Conservation (phyloP, 2,113 vertebrate species). For the Spea multiplicata region DNA sequence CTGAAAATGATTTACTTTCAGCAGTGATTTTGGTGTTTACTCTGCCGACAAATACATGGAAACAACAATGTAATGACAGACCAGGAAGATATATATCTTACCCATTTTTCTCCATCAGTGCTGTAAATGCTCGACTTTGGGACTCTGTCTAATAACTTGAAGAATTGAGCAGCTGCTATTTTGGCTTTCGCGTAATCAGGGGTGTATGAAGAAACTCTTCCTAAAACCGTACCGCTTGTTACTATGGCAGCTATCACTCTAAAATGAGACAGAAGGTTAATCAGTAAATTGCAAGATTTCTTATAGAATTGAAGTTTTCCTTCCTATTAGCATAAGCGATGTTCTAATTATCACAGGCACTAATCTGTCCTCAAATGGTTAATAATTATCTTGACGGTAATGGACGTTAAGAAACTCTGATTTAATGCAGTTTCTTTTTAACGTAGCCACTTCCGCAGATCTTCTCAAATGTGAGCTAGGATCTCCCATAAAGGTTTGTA, state of each 20-base stretch:
- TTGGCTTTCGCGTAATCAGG: slow-evolving; percentile 97
- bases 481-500: no score
- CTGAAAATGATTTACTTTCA: not conserved
- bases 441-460: no score
- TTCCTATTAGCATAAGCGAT: no score
- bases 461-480: no score
- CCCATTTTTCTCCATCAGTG: slow-evolving; percentile 87
- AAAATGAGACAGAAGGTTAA: slow-evolving; percentile 4
- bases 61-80: not conserved
- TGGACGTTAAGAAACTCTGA: no score
- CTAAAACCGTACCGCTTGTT: slow-evolving; percentile 87
- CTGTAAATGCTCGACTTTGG: slow-evolving; percentile 83
- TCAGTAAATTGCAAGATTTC: not conserved
- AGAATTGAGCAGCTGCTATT: slow-evolving; percentile 90
- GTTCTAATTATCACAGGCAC: no score
- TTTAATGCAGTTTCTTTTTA: no score
- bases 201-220: slow-evolving; percentile 88
- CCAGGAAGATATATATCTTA: slow-evolving; percentile 63
- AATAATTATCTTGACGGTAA: no score
- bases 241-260: slow-evolving; percentile 91
- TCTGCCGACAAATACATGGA: not conserved
- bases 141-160: slow-evolving; percentile 82
- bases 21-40: not conserved
- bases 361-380: no score
- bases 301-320: no score